Conservation (phyloP, 2,888 invertebrate genomes). For the Limenitis camilla region DNA sequence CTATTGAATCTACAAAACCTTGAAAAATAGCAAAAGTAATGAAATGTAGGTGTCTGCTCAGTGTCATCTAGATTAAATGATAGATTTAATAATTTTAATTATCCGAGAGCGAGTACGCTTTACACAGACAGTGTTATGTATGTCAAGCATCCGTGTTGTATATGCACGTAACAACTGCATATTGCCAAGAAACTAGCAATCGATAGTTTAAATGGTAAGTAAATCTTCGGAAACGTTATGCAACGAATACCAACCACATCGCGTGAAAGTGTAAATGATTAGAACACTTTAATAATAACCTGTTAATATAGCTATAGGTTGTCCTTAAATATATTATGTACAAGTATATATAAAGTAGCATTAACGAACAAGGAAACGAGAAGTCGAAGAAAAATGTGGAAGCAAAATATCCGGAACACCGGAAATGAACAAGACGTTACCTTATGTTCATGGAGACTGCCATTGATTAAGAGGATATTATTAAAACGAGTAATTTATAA, state of each 20-base stretch:
- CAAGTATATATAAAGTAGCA: not conserved
- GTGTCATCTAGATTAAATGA: too few species aligned
- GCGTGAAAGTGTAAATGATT: conserved; percentile 30
- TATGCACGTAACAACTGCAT: conserved; percentile 35
- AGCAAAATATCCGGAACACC: conserved; percentile 14
- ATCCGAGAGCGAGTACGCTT: not conserved
- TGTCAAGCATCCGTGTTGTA: conserved; percentile 32
- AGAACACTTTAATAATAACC: conserved; percentile 13
- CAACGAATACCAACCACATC: conserved; percentile 29
- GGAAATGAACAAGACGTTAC: conserved; percentile 11
- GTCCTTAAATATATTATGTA: not conserved
- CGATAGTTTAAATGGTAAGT: conserved; percentile 34
- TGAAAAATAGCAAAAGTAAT: too few species aligned
- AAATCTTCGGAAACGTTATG: conserved; percentile 32
- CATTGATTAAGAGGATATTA: not conserved
- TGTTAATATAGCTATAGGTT: not conserved
- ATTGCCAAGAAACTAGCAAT: conserved; percentile 32
- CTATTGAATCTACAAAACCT: too few species aligned
- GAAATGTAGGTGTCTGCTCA: too few species aligned
- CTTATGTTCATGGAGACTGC: not conserved
- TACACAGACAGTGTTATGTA: conserved; percentile 15
- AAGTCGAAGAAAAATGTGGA: conserved; percentile 11
- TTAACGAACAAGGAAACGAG: conserved; percentile 10
- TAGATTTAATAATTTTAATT: too few species aligned
- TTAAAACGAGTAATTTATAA: not conserved